Percentiles rank a stretch among this genome's conserved stretches.
Conservation (phyloP, 1,140 invertebrate species). For the Drosophila hydei region DNA sequence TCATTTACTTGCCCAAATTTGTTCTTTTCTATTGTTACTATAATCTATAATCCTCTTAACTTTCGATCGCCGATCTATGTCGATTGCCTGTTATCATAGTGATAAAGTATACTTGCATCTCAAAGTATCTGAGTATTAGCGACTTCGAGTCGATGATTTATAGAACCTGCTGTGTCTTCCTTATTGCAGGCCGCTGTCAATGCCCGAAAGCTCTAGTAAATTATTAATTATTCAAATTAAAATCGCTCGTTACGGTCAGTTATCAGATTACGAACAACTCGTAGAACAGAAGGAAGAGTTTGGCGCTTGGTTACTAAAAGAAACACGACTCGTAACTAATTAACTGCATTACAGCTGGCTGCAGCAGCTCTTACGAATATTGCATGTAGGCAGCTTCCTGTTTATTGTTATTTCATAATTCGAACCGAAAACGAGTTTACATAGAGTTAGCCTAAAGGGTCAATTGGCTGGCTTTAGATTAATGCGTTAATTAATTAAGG, state of each 20-base stretch:
- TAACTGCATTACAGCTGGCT: conserved; percentile 25
- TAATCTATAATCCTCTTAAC: too few relatives aligned
- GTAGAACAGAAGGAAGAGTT: not conserved
- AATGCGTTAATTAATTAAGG: conserved; percentile 48
- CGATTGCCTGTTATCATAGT: not conserved
- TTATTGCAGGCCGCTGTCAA: not conserved
- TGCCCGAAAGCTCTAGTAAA: not conserved
- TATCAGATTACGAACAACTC: conserved; percentile 22
- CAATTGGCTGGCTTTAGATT: conserved; percentile 38
- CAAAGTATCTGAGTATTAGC: not conserved
- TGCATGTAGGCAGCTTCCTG: conserved; percentile 56
- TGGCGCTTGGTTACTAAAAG: conserved; percentile 27
- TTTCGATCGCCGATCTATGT: not conserved
- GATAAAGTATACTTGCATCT: not conserved
- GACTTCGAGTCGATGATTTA: conserved; percentile 11
- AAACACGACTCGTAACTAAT: conserved; percentile 41
- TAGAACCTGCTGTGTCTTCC: conserved; percentile 25
- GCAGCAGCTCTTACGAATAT: conserved; percentile 15
- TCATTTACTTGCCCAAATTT: too few relatives aligned
- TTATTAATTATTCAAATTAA: conserved; percentile 27
- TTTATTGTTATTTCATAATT: conserved; percentile 73
- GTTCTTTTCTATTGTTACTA: not conserved
- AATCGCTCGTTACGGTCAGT: conserved; percentile 5
- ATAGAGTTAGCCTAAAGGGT: conserved; percentile 46
- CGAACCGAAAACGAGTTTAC: conserved; percentile 64